Evolutionary conservation across 2,113 vertebrate genomes (phyloP).

Genomic region (Calypte anna): DNA sequence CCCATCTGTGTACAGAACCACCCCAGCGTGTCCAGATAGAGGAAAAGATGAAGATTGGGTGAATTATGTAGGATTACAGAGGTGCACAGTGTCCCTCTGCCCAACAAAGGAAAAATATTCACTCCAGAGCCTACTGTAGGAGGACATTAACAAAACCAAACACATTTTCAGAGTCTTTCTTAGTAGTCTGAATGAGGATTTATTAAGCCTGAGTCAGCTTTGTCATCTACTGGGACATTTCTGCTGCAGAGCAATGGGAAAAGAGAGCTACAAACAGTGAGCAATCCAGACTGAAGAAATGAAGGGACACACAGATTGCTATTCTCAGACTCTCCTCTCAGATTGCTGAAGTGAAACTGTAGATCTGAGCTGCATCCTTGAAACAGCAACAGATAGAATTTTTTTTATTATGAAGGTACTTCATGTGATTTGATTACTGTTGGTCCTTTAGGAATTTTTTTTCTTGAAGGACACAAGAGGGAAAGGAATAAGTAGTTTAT

Average conservation of each 20-base stretch:
- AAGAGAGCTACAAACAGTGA: not conserved
- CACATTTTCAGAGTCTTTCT: not conserved
- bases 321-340: not conserved
- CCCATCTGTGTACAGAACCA: not conserved
- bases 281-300: accelerated
- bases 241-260: not conserved
- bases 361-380: not conserved
- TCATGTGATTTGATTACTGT: not conserved
- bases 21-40: not conserved
- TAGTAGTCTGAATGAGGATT: not conserved
- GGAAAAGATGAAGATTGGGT: not conserved
- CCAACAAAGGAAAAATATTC: not conserved
- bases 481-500: not conserved
- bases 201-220: not conserved
- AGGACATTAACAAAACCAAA: not conserved
- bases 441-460: not conserved
- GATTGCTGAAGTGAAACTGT: not conserved
- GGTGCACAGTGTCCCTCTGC: not conserved
- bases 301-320: not conserved
- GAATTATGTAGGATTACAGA: not conserved
- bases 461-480: not conserved
- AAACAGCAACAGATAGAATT: not conserved
- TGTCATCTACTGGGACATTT: not conserved
- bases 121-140: not conserved
- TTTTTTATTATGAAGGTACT: not conserved